Evolutionary conservation across 37 sponge, comb jelly and placozoan species (phyloP).

Genomic region (Petrosia ficiformis): DNA sequence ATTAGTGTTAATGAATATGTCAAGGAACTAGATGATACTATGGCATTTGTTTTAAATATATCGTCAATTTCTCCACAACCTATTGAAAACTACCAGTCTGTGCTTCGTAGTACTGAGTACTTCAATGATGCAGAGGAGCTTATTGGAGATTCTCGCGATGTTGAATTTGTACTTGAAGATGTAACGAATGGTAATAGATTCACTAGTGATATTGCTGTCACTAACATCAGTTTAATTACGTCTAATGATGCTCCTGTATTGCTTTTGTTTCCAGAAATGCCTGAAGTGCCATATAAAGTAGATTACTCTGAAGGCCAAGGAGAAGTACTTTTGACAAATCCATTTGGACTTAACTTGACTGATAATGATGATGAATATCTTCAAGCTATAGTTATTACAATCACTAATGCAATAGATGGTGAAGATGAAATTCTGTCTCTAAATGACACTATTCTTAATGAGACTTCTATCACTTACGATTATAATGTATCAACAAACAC

Average conservation of each 20-base stretch:
- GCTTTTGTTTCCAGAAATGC: conserved; percentile 46
- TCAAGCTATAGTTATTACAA: conserved; percentile 41
- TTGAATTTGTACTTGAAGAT: conserved; percentile 54
- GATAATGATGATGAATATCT: conserved; percentile 76
- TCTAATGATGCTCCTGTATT: conserved; percentile 81
- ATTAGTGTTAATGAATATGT: not conserved
- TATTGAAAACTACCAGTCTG: conserved; percentile 43
- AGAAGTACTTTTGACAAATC: conserved; percentile 43
- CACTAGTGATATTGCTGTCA: conserved; percentile 44
- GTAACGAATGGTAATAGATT: conserved; percentile 44
- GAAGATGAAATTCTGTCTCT: conserved; percentile 48
- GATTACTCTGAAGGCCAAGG: conserved; percentile 75
- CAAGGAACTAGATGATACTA: not conserved
- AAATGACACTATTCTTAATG: not conserved
- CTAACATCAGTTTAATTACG: conserved; percentile 29
- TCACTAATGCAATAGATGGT: conserved; percentile 63
- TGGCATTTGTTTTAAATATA: conserved; percentile 21
- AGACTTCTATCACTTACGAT: conserved; percentile 20
- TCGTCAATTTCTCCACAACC: conserved; percentile 32
- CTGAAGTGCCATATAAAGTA: conserved; percentile 53
- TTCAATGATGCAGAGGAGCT: conserved; percentile 81
- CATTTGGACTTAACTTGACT: conserved; percentile 34
- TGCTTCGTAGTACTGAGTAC: conserved; percentile 74
- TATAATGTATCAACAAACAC: conserved; percentile 35
- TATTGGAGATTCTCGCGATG: conserved; percentile 33